Percentiles rank a stretch among this genome's conserved stretches.
phyloP scores from a whole-genome alignment of 2,797 vertebrate genomes.

The Danio tinwini region DNA sequence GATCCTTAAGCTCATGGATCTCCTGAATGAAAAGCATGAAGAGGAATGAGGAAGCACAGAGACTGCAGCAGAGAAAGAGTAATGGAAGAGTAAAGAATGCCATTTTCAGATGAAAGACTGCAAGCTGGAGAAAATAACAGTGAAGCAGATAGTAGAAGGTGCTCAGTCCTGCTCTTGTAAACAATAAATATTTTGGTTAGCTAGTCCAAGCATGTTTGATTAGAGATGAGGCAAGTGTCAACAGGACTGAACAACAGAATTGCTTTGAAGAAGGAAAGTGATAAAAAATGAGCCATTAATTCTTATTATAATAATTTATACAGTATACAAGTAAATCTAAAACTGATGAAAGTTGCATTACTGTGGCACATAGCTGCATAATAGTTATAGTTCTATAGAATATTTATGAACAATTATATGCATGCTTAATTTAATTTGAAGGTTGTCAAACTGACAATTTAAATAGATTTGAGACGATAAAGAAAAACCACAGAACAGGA shows the following conservation, averaged over 20 bases:
- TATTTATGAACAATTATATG: too few relatives aligned
- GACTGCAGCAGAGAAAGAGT: slow-evolving; percentile 33
- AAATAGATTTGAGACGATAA: too few relatives aligned
- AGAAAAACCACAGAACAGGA: too few relatives aligned
- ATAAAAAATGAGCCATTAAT: background rate
- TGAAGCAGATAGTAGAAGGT: background rate
- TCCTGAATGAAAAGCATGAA: slow-evolving; percentile 79
- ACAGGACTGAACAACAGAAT: background rate
- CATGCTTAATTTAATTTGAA: too few relatives aligned
- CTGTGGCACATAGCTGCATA: too few relatives aligned
- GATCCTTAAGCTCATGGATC: slow-evolving; percentile 97
- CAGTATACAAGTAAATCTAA: background rate
- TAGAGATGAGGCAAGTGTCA: background rate
- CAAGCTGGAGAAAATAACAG: slow-evolving; percentile 12
- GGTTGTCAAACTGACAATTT: too few relatives aligned
- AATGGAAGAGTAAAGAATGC: slow-evolving; percentile 2
- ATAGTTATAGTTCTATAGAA: too few relatives aligned
- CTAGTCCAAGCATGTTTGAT: background rate
- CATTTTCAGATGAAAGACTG: background rate
- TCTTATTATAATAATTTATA: background rate
- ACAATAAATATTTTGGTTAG: background rate
- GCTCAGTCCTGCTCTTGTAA: background rate
- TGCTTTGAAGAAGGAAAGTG: background rate
- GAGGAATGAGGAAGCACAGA: slow-evolving; percentile 34
- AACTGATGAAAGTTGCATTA: too few relatives aligned